These are phyloP conservation scores for Cryptus viduatorius DNA, from an alignment of 2,888 invertebrate genomes.

Conservation along the genomic window DNA sequence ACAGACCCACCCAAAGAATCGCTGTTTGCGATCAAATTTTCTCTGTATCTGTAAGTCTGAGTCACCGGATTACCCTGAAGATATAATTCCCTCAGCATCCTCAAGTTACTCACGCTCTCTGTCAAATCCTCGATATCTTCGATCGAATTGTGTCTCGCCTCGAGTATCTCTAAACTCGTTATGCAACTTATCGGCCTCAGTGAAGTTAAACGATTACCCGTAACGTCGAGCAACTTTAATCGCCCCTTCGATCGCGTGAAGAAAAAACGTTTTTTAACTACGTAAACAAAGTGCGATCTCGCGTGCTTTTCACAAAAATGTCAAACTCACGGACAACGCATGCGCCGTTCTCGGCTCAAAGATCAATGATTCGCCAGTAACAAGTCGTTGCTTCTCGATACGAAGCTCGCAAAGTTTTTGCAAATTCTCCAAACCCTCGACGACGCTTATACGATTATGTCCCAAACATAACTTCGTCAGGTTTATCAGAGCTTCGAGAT, in stretches of 20 bases:
- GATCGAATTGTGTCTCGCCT: conserved; percentile 88
- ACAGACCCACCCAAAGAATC: conserved; percentile 86
- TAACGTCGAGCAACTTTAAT: conserved; percentile 88
- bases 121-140: conserved; percentile 86
- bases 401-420: conserved; percentile 89
- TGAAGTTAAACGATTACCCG: conserved; percentile 88
- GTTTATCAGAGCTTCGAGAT: conserved; percentile 87
- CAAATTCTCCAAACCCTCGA: conserved; percentile 89
- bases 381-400: conserved; percentile 89
- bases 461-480: conserved; percentile 92
- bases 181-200: conserved; percentile 86
- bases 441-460: conserved; percentile 89
- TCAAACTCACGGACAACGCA: conserved; percentile 86
- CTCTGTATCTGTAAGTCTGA: conserved; percentile 88
- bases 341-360: conserved; percentile 89
- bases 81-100: conserved; percentile 86
- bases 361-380: conserved; percentile 87
- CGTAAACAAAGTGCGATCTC: background rate
- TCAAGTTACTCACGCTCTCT: conserved; percentile 86
- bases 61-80: conserved; percentile 89
- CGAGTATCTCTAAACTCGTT: conserved; percentile 86
- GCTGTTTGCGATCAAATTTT: conserved; percentile 89
- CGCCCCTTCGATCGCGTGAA: conserved; percentile 84
- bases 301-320: background rate
- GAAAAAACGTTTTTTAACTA: background rate